These are phyloP conservation scores for Antheraea assamensis DNA, from an alignment of 2,888 invertebrate genomes.

Conservation along the genomic window DNA sequence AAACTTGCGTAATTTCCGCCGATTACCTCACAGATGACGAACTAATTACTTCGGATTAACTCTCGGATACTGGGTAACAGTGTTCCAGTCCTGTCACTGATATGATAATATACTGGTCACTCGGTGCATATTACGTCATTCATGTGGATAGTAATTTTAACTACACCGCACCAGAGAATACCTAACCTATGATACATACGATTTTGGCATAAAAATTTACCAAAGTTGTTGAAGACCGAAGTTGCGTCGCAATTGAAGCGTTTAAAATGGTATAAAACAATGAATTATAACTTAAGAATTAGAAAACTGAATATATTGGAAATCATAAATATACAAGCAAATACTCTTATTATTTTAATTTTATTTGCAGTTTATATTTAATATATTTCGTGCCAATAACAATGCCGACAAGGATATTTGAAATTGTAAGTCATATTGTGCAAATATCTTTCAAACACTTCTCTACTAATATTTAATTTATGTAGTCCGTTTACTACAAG, in stretches of 20 bases:
- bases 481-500: no score
- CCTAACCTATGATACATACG: background rate
- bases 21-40: slow-evolving; percentile 21
- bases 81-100: slow-evolving; percentile 12
- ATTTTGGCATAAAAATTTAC: background rate
- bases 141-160: background rate
- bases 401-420: background rate
- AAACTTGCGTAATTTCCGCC: slow-evolving; percentile 22
- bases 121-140: background rate
- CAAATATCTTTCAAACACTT: background rate
- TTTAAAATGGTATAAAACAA: background rate
- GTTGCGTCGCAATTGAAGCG: background rate
- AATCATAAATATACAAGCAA: no score
- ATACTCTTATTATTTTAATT: no score
- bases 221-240: background rate
- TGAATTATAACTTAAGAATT: background rate
- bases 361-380: no score
- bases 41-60: slow-evolving; percentile 19
- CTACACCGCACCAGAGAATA: background rate
- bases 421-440: background rate
- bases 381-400: no score
- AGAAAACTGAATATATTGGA: no score
- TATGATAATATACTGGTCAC: slow-evolving; percentile 17
- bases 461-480: no score
- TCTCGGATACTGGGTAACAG: background rate